Conservation (phyloP, 2,888 invertebrate species). For the Pristionchus arcanus region DNA sequence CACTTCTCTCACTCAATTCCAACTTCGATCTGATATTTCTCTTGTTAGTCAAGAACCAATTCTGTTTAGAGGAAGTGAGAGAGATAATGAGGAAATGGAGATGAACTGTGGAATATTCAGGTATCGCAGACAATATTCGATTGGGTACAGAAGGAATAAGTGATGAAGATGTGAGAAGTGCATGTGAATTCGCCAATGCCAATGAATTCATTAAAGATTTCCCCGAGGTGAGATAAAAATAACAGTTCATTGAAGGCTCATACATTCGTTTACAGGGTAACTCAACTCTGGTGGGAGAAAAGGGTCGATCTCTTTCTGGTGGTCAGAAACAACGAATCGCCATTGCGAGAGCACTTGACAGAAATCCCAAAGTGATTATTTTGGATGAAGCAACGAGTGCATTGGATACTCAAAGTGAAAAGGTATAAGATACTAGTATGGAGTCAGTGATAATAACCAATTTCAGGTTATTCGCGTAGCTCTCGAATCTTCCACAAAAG, state of each 20-base stretch:
- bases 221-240: not conserved
- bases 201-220: slow-evolving; percentile 79
- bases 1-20: not conserved
- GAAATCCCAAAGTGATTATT: slow-evolving; percentile 23
- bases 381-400: slow-evolving; percentile 43
- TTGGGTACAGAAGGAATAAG: slow-evolving; percentile 58
- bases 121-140: not conserved
- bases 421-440: not conserved
- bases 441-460: no score
- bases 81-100: not conserved
- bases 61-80: slow-evolving; percentile 1
- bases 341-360: slow-evolving; percentile 25
- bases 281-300: slow-evolving; percentile 15
- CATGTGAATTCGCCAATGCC: slow-evolving; percentile 79
- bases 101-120: no score
- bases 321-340: slow-evolving; percentile 48
- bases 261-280: not conserved
- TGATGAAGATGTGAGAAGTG: slow-evolving; percentile 72
- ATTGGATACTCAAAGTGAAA: slow-evolving; percentile 22
- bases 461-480: not conserved
- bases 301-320: slow-evolving; percentile 40
- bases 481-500: not conserved
- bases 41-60: slow-evolving; percentile 5
- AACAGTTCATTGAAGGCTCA: not conserved
- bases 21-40: slow-evolving; percentile 14